Conservation (phyloP, 2,113 vertebrate species). For the Pterocles burchelli region DNA sequence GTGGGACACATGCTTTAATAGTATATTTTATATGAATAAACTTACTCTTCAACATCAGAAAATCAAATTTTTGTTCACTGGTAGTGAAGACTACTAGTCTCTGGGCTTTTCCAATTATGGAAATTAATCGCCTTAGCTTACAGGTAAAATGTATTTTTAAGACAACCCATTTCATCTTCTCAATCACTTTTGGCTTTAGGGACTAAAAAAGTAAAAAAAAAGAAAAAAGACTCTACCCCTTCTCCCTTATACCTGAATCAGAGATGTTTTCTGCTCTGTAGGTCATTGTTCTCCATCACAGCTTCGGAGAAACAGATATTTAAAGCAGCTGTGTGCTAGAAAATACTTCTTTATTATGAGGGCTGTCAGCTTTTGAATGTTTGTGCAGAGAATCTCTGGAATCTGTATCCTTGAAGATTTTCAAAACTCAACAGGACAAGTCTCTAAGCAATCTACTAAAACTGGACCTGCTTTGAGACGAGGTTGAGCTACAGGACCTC, state of each 20-base stretch:
- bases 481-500: fast-evolving
- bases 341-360: neutral
- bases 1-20: neutral
- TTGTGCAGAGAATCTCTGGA: neutral
- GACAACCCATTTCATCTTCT: neutral
- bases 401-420: neutral
- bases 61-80: neutral
- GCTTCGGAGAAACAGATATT: neutral
- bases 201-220: neutral
- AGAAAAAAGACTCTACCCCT: fast-evolving
- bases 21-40: neutral
- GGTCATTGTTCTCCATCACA: neutral
- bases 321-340: neutral
- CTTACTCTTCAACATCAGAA: neutral
- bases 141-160: neutral
- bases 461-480: neutral
- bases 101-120: neutral
- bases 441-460: neutral
- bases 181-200: fast-evolving
- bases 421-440: neutral
- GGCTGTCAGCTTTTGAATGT: neutral
- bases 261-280: neutral
- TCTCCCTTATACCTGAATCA: neutral
- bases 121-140: neutral
- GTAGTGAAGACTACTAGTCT: neutral